Conservation (phyloP, 1,140 invertebrate genomes). For the Magallana angulata region DNA sequence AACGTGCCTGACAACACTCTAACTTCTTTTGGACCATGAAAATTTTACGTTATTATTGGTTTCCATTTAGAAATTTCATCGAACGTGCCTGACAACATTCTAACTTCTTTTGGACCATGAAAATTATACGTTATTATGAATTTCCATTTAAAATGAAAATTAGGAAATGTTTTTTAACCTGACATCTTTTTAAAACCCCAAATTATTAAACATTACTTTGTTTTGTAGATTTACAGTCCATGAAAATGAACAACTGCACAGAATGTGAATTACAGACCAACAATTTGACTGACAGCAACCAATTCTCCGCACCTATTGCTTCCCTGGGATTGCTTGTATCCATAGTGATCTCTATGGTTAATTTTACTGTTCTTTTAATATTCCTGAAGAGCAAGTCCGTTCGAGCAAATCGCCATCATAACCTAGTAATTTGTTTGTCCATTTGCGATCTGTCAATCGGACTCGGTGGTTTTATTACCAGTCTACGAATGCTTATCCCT, state of each 20-base stretch:
- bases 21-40: no score
- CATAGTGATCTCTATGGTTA: background rate
- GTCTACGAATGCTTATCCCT: background rate
- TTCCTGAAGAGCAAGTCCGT: constrained; percentile 21
- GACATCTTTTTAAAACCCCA: no score
- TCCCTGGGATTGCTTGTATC: background rate
- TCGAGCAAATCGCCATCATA: constrained; percentile 1
- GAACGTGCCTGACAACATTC: no score
- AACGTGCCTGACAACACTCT: no score
- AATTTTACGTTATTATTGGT: no score
- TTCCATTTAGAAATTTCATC: no score
- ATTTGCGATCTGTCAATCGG: background rate
- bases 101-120: no score
- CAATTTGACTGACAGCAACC: background rate
- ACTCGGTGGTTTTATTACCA: background rate
- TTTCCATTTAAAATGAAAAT: no score
- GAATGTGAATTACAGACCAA: background rate
- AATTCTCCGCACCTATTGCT: background rate
- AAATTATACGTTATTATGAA: no score
- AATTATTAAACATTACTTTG: background rate
- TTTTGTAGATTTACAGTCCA: background rate
- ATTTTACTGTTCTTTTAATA: background rate
- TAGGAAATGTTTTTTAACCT: no score
- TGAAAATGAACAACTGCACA: constrained; percentile 6
- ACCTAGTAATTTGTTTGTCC: background rate